Base-by-base conservation (phyloP, 53 echinoderm and acorn worm genomes). In the Paracentrotus lividus region DNA sequence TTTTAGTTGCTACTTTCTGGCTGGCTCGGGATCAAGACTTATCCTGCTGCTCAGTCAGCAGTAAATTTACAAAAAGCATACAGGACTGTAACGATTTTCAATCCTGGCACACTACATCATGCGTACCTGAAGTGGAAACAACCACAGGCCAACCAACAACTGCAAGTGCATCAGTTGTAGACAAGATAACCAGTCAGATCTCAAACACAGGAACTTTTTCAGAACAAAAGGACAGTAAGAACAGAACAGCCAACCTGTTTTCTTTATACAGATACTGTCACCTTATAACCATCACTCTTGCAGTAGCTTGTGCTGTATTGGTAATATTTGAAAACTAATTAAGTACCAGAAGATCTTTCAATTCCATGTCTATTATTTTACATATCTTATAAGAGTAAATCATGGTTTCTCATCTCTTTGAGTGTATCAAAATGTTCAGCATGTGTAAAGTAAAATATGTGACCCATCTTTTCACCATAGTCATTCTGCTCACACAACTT, bases 1-100 rank as follows among this genome's bases (percentile, higher is more conserved):
- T 89, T 42, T 61, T 89, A 42, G 65, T 29, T 61, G 89, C 89
- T 61, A 89, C 64, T 6, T 89, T 89, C 44, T 89, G 89, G 89
- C n/a, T 59, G 60, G 33, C 43, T 21, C n/a, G n/a, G 26, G 12
- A 89, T 12, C 55, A 59, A 59, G 42, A 89, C 33, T 27, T 89
- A 7, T 10, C 33, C 5, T 65, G 89, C 45, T 89, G 89, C 58
- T 36, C 89, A 42, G 66, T 89, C 21, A 89, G 89, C 65, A 86
- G 18, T 56, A 44, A 64, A 65, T 89, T 89, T 27, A 59, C 65
- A 24, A 59, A 89, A 29, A 89, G 58, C 27, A 43, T 89, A 55
- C 42, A 89, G 3, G 42, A 38, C 61, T 89, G 89, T 20, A 65
- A 23, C 1, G 89, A 89, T 43, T 89, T 32, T 44, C 89, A 86